phyloP scores from a whole-genome alignment of 1,140 invertebrate species.

The Drosophila serrata region DNA sequence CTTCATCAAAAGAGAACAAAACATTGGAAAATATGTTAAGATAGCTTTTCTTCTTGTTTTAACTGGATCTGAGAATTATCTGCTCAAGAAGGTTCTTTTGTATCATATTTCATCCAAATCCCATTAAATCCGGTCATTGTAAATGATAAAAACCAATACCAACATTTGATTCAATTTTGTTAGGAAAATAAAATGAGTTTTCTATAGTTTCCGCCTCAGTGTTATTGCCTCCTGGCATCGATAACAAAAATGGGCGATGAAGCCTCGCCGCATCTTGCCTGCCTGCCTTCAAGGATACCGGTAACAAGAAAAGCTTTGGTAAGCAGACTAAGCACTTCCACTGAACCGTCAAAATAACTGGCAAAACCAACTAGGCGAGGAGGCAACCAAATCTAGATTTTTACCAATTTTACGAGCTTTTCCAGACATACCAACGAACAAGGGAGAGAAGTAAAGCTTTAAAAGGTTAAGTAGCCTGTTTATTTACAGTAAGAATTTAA shows the following conservation, averaged over 20 bases:
- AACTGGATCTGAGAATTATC: no score
- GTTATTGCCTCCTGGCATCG: slow-evolving; percentile 54
- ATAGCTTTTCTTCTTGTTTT: no score
- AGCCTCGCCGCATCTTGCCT: not conserved
- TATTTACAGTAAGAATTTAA: not conserved
- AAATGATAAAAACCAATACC: not conserved
- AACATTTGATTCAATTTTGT: slow-evolving; percentile 41
- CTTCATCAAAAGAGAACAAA: no score
- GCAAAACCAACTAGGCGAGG: slow-evolving; percentile 19
- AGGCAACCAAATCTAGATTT: slow-evolving; percentile 24
- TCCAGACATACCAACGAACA: no score
- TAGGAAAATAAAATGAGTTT: slow-evolving; percentile 54
- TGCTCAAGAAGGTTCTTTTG: no score
- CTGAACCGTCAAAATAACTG: slow-evolving; percentile 33
- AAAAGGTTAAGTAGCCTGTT: slow-evolving; percentile 19
- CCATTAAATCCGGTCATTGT: not conserved
- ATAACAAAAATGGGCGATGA: slow-evolving; percentile 30
- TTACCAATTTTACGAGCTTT: slow-evolving; percentile 25
- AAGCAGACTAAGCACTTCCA: slow-evolving; percentile 50
- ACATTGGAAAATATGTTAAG: no score
- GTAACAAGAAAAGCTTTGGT: slow-evolving; percentile 68
- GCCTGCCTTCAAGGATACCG: slow-evolving; percentile 7
- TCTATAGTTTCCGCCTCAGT: slow-evolving; percentile 53
- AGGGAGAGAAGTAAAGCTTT: not conserved
- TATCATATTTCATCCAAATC: not conserved